Percentiles rank a stretch among this genome's conserved stretches.
phyloP scores from a whole-genome alignment of 1,140 invertebrate genomes.

The Achatina immaculata region DNA sequence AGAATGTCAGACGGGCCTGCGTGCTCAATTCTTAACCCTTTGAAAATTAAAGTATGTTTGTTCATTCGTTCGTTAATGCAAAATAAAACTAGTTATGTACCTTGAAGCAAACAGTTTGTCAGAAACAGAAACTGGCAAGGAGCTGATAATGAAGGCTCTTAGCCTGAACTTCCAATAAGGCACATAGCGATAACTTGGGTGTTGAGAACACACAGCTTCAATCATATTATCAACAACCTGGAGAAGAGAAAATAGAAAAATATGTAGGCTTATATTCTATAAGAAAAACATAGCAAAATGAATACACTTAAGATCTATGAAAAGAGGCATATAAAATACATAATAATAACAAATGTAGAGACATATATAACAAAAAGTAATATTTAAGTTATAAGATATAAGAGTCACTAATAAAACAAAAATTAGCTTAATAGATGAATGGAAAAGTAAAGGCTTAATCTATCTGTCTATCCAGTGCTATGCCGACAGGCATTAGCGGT shows the following conservation, averaged over 20 bases:
- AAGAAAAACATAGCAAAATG: not conserved
- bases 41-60: too few species aligned
- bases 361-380: not conserved
- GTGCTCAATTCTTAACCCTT: too few species aligned
- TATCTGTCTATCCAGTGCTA: too few species aligned
- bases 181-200: slow-evolving; percentile 58
- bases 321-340: not conserved
- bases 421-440: too few species aligned
- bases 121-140: slow-evolving; percentile 73
- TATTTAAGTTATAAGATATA: too few species aligned
- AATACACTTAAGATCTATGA: too few species aligned
- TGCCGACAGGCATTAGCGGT: too few species aligned
- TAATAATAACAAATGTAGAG: not conserved
- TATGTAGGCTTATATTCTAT: not conserved
- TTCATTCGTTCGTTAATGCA: too few species aligned
- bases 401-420: too few species aligned
- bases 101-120: slow-evolving; percentile 55
- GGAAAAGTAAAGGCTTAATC: too few species aligned
- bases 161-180: slow-evolving; percentile 56
- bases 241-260: not conserved
- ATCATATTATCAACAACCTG: slow-evolving; percentile 60
- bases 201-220: slow-evolving; percentile 54
- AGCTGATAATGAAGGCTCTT: slow-evolving; percentile 52
- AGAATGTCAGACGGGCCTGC: too few species aligned
- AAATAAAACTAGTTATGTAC: too few species aligned